Base-by-base conservation (phyloP, 1,140 invertebrate genomes). In the Rhyacophila brunnea region DNA sequence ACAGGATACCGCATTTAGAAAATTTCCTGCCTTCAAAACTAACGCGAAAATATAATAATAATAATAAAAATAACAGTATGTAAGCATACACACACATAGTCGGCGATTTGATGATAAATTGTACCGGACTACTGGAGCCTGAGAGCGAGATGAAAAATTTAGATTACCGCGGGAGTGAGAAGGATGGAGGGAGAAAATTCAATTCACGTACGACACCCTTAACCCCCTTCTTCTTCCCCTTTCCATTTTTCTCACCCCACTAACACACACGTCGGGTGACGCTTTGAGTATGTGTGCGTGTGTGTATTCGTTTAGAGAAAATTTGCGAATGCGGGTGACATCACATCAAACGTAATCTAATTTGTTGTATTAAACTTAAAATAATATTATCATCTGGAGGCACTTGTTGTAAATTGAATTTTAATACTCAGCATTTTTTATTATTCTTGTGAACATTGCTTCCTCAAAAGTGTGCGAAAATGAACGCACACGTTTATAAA, bases 61-160 rank as follows among this genome's bases (percentile, higher is more conserved):
- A 28, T 28, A 28, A 28, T 28, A 28, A 28, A 28, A 28, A 28
- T 28, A 28, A 28, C 23, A 28, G 23, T 28, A 28, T 28, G 23
- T 28, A 28, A 28, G 13, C 23, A 34, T 48, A 32, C 23, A 23
- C 32, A 48, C 28, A 23, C 40, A 38, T 32, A 32, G 40, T 19
- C 34, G 62, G 62, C 58, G 62, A 60, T 64, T 50, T 57, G 58
- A 64, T 64, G 62, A 64, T 64, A 64, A 64, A 64, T 64, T 57
- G 62, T 60, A 64, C 53, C 60, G 62, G 62, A 60, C 62, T 46
- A 53, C 35, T 55, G 23, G 23, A 28, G 47, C 11, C 11, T 46
- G 13, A 46, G 44, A 11, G 35, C 34, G 49, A 35, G 28, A 2
- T 7, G 6, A 9, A 28, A 28, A 28, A 36, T 13, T 6, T 3